Evolutionary conservation across 1,140 invertebrate genomes (phyloP), one percentile per base, ranked within the genome.

Genomic region (Manduca sexta): DNA sequence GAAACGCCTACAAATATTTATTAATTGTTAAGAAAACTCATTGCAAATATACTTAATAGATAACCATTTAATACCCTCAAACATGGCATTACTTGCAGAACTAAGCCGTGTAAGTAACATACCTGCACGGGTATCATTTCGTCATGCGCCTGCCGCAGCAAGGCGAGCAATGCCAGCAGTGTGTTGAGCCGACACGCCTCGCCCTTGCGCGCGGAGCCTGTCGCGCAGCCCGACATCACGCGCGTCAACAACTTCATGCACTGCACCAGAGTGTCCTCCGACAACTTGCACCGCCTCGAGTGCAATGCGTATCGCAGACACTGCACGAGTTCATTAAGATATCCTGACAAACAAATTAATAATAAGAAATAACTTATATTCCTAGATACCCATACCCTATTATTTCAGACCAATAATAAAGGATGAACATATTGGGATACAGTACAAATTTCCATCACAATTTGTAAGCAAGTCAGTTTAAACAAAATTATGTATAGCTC

Each of bases 261-360:
- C 0, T 63, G 42, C 5, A 74, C 30, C 10, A 74, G 35, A 0
- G 66, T 69, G n/a, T 71, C 67, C 49, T 74, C 76, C 1, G 78
- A 77, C 18, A 81, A 35, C 35, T 64, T 55, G 50, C 75, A 73
- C 56, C 70, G 72, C n/a, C 65, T 66, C 5, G 68, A 81, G 47
- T 83, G 48, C 1, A 74, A 29, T 3, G 56, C 61, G 52, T 80
- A 74, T 21, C 74, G 54, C 13, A 80, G 57, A 31, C 81, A 85
- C 3, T 71, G 67, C 59, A 79, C 65, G 45, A 85, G 14, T 51
- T 83, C 77, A 51, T 85, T 83, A 6, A 83, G 68, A 52, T 85
- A 83, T 30, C 79, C 81, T 83, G 26, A 7, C 12, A 12, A 14
- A 5, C 21, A 26, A 26, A 5, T 26, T 8, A 26, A 26, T 8